Evolutionary conservation across 2,113 vertebrate species (phyloP).

Genomic region (Symphodus melops): DNA sequence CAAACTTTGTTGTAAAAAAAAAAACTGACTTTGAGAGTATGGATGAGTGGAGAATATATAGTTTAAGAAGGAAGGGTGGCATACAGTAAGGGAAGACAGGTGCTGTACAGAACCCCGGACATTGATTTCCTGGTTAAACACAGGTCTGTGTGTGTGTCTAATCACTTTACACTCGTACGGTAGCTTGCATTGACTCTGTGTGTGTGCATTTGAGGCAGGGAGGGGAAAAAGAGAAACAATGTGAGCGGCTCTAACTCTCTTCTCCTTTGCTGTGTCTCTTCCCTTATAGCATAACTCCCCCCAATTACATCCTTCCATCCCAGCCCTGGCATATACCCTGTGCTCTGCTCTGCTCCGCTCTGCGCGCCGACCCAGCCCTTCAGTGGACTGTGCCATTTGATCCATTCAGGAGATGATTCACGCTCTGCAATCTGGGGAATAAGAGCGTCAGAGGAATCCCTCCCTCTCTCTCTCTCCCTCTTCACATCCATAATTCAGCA

Average conservation of each 20-base stretch:
- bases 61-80: conserved; percentile 67
- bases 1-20: not conserved
- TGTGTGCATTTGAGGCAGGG: conserved; percentile 35
- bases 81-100: conserved; percentile 55
- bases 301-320: conserved; percentile 6
- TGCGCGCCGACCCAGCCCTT: conserved; percentile 56
- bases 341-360: conserved; percentile 40
- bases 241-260: conserved; percentile 4
- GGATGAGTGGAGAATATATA: conserved; percentile 48
- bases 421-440: conserved; percentile 65
- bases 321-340: conserved; percentile 42
- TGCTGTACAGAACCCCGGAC: conserved; percentile 72
- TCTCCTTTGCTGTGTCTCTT: conserved; percentile 20
- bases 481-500: conserved; percentile 77
- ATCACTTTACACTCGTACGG: conserved; percentile 82
- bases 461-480: conserved; percentile 16
- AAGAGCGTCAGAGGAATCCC: conserved; percentile 64
- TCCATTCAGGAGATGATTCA: conserved; percentile 78
- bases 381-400: conserved; percentile 72
- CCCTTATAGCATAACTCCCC: conserved; percentile 17
- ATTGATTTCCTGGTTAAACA: conserved; percentile 88
- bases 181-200: conserved; percentile 72
- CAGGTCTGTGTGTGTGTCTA: conserved; percentile 82
- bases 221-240: conserved; percentile 17
- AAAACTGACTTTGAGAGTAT: conserved; percentile 8